Evolutionary conservation across 2,888 invertebrate species (phyloP).

Genomic region (Amphipoea oculea): DNA sequence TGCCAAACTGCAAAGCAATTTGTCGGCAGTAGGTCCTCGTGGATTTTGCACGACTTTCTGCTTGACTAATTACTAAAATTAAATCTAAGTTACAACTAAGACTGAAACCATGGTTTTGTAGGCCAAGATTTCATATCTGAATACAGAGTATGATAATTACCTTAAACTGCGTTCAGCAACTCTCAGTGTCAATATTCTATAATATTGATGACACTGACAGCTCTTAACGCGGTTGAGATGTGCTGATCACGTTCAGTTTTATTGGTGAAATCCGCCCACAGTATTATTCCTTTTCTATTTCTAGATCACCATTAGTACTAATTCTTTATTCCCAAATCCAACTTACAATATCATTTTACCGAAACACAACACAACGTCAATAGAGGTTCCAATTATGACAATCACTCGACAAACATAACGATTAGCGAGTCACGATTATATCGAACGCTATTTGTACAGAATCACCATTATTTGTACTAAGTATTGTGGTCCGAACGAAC

Average conservation of each 20-base stretch:
- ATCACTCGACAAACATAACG: constrained; percentile 59
- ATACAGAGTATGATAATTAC: too few relatives aligned
- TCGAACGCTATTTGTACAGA: constrained; percentile 51
- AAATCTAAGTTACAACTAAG: too few relatives aligned
- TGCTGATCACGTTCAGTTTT: too few relatives aligned
- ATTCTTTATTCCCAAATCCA: constrained; percentile 18
- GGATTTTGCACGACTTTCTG: too few relatives aligned
- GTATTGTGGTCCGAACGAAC: constrained; percentile 48
- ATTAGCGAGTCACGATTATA: constrained; percentile 69
- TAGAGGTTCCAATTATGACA: constrained; percentile 54
- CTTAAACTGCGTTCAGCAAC: not conserved
- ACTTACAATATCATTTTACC: constrained; percentile 29
- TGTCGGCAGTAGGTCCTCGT: too few relatives aligned
- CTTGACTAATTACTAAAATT: too few relatives aligned
- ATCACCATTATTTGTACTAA: constrained; percentile 57
- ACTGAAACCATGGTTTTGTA: too few relatives aligned
- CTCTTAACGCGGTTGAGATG: not conserved
- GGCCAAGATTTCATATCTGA: too few relatives aligned
- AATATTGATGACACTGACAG: not conserved
- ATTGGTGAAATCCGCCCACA: not conserved
- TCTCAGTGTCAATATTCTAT: not conserved
- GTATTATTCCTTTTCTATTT: constrained; percentile 2
- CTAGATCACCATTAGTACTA: not conserved
- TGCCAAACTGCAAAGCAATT: too few relatives aligned
- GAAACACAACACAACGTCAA: constrained; percentile 35